These are phyloP conservation scores for Colaptes auratus DNA, from an alignment of 2,113 vertebrate genomes.

Conservation along the genomic window DNA sequence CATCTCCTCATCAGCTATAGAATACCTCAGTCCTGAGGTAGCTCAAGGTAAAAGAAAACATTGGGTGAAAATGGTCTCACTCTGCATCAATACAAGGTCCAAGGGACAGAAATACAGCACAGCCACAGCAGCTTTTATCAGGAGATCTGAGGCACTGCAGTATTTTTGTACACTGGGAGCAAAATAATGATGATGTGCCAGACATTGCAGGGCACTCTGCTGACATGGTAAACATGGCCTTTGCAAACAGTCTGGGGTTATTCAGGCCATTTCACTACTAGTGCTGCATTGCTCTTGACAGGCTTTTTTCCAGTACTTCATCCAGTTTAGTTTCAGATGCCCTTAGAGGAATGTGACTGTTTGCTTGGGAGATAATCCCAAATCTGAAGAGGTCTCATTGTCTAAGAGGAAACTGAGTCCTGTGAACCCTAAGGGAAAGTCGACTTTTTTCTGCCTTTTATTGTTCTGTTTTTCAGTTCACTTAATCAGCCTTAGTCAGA, in stretches of 20 bases:
- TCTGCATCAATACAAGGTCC: not conserved
- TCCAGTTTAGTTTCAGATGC: not conserved
- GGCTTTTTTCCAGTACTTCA: not conserved
- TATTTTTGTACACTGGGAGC: not conserved
- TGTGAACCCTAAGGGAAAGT: not conserved
- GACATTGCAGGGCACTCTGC: not conserved
- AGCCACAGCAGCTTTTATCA: not conserved
- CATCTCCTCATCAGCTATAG: not conserved
- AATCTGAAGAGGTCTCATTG: not conserved
- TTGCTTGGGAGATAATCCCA: not conserved
- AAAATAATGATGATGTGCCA: not conserved
- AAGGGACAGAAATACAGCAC: not conserved
- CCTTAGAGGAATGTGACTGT: slow-evolving; percentile 3
- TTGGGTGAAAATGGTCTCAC: not conserved
- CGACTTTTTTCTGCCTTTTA: not conserved
- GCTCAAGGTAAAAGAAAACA: not conserved
- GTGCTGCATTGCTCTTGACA: not conserved
- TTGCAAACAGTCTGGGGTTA: slow-evolving; percentile 25
- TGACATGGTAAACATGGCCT: not conserved
- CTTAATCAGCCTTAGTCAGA: slow-evolving; percentile 16
- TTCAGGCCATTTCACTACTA: not conserved
- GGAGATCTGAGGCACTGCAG: not conserved
- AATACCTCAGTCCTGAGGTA: not conserved
- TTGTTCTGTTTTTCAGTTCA: slow-evolving; percentile 14
- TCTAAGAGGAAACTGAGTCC: not conserved